A percentile compares a stretch with the other conserved stretches of the same genome.
Evolutionary conservation across 2,113 vertebrate species (phyloP).

Genomic region (Laterallus jamaicensis): DNA sequence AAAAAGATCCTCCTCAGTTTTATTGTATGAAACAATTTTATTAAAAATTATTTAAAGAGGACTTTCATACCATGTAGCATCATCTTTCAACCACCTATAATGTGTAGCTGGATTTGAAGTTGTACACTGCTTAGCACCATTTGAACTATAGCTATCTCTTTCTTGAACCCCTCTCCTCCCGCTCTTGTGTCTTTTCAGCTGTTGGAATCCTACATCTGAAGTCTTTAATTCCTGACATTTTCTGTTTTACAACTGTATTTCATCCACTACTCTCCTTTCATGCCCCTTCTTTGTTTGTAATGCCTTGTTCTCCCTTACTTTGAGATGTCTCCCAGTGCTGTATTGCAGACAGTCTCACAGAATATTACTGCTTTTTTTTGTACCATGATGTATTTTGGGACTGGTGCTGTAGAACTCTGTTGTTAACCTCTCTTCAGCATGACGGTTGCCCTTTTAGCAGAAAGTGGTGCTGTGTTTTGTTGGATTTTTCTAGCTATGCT

Average conservation of each 20-base stretch:
- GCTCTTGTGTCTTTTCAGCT: not conserved
- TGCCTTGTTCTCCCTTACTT: not conserved
- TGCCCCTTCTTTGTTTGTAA: not conserved
- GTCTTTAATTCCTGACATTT: not conserved
- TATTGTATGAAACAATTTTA: not conserved
- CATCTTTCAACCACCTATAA: not conserved
- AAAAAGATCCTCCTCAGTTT: not conserved
- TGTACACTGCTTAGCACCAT: not conserved
- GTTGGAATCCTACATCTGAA: not conserved
- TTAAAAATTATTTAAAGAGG: not conserved
- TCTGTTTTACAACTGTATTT: not conserved
- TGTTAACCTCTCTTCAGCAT: not conserved
- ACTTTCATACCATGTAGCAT: not conserved
- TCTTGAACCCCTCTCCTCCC: not conserved
- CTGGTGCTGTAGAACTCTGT: not conserved
- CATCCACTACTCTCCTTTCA: not conserved
- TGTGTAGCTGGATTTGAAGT: fast-evolving
- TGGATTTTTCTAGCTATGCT: not conserved
- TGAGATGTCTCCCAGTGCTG: not conserved
- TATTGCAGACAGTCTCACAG: not conserved
- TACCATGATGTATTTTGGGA: not conserved
- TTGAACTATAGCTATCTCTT: not conserved
- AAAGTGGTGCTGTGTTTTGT: too few species aligned
- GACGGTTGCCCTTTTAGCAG: not conserved
- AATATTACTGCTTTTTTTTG: not conserved